Percentiles rank a stretch among this genome's conserved stretches.
Evolutionary conservation across 2,797 vertebrate species (phyloP).

Genomic region (Pteropus rufus): DNA sequence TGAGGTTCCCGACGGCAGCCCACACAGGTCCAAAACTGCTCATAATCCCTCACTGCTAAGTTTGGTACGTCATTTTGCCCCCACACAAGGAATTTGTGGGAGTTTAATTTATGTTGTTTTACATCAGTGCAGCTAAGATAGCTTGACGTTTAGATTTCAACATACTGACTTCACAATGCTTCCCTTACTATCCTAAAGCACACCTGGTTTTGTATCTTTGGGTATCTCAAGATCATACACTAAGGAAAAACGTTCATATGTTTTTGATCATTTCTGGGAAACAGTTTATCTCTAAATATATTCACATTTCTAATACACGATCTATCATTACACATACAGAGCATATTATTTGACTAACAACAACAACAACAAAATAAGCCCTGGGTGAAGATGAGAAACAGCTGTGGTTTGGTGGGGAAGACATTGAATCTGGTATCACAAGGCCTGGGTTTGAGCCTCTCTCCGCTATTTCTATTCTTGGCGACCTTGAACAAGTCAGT

Average conservation of each 20-base stretch:
- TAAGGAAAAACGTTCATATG: background rate
- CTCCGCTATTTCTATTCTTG: background rate
- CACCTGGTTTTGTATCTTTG: background rate
- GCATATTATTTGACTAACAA: background rate
- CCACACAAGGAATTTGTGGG: background rate
- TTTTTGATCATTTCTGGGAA: background rate
- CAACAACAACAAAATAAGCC: background rate
- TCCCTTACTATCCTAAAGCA: background rate
- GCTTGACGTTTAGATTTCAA: background rate
- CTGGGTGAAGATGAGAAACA: background rate
- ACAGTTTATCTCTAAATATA: background rate
- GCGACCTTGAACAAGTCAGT: background rate
- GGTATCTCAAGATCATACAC: background rate
- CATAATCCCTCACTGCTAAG: background rate
- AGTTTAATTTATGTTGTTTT: background rate
- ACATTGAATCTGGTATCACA: background rate
- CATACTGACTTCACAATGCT: background rate
- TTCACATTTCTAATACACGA: background rate
- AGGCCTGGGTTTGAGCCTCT: background rate
- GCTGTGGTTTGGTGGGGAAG: background rate
- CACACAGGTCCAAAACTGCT: background rate
- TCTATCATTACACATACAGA: background rate
- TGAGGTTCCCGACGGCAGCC: fast-evolving
- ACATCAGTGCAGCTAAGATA: background rate
- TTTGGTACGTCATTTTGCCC: background rate